Evolutionary conservation across 92 coral and sea anemone genomes (phyloP).

Genomic region (Actinostola sp.): DNA sequence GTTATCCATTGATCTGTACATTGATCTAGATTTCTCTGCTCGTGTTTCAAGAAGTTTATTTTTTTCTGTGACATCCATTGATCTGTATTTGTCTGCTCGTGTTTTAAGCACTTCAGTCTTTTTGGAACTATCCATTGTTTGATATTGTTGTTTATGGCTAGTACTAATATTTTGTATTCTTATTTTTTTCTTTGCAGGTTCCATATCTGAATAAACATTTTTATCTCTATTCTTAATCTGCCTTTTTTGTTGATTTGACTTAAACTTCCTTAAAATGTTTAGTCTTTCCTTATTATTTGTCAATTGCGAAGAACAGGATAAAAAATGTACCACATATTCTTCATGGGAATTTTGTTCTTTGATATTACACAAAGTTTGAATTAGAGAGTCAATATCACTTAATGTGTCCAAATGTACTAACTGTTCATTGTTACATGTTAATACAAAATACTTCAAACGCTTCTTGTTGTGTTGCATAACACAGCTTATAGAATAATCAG

Average conservation of each 20-base stretch:
- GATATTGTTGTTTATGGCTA: slow-evolving; percentile 37
- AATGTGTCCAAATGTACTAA: neutral
- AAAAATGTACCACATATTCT: neutral
- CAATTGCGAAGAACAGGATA: neutral
- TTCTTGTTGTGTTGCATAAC: neutral
- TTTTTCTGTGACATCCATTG: slow-evolving; percentile 43
- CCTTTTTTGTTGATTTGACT: slow-evolving; percentile 20
- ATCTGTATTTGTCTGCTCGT: slow-evolving; percentile 41
- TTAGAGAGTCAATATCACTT: neutral
- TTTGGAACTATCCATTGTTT: slow-evolving; percentile 34
- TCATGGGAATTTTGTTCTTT: neutral
- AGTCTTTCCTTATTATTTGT: neutral
- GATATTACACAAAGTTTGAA: neutral
- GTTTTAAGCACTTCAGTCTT: slow-evolving; percentile 52
- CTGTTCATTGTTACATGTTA: neutral
- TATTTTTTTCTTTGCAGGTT: too few species aligned
- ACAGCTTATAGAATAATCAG: neutral
- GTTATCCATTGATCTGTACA: neutral
- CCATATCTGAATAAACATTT: slow-evolving; percentile 39
- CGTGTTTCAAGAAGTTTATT: slow-evolving; percentile 35
- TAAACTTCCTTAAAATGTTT: neutral
- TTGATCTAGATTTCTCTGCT: slow-evolving; percentile 17
- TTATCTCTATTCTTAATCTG: slow-evolving; percentile 42
- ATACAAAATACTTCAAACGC: neutral
- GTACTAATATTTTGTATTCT: slow-evolving; percentile 47